Percentiles rank a stretch among this genome's conserved stretches.
These are phyloP conservation scores for Caenorhabditis brenneri DNA, from an alignment of 1,140 invertebrate species.

Conservation along the genomic window DNA sequence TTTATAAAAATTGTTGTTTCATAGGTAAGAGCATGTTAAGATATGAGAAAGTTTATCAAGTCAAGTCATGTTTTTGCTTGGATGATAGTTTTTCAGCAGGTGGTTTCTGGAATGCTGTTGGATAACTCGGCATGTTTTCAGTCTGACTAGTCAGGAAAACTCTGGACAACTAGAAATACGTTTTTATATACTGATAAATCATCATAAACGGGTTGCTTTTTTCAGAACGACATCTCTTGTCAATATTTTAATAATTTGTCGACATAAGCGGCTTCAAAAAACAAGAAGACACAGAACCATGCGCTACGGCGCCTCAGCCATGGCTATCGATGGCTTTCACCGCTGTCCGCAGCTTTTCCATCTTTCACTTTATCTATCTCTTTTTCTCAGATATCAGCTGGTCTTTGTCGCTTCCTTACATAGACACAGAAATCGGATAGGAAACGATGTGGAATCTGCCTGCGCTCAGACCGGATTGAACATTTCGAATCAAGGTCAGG, in stretches of 20 bases:
- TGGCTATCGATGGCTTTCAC: neutral
- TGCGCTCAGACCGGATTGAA: conserved; percentile 28
- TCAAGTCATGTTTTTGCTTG: too few relatives aligned
- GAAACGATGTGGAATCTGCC: conserved; percentile 15
- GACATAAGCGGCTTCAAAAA: neutral
- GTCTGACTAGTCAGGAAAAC: too few relatives aligned
- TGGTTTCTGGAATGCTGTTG: too few relatives aligned
- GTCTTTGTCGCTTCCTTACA: neutral
- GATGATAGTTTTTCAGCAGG: too few relatives aligned
- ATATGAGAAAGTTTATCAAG: too few relatives aligned
- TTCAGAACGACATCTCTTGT: too few relatives aligned
- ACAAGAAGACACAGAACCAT: neutral
- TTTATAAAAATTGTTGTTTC: neutral
- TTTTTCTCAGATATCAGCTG: conserved; percentile 10
- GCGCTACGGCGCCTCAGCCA: neutral
- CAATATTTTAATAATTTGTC: too few relatives aligned
- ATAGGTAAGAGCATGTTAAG: too few relatives aligned
- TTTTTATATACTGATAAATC: too few relatives aligned
- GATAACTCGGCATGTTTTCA: too few relatives aligned
- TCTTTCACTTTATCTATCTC: neutral
- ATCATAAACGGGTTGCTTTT: too few relatives aligned
- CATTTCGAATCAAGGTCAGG: conserved; percentile 39
- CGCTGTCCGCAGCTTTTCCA: neutral
- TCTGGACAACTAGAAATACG: too few relatives aligned
- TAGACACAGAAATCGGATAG: conserved; percentile 30